Percentiles rank a stretch among this genome's conserved stretches.
Evolutionary conservation across 2,888 invertebrate genomes (phyloP).

Genomic region (Eupithecia exiguata): DNA sequence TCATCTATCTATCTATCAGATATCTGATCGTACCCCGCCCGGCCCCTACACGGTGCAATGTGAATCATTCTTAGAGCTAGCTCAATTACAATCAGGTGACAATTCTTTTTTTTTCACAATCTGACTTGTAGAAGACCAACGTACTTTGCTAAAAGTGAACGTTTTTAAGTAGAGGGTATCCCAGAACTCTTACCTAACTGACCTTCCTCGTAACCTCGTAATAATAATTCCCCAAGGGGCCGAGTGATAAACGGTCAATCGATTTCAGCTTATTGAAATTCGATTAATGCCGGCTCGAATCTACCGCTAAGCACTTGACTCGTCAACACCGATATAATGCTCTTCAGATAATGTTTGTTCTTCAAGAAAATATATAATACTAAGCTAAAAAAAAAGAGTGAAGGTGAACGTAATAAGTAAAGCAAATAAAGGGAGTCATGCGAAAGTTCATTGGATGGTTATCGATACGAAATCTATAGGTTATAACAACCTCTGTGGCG

Average conservation of each 20-base stretch:
- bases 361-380: not conserved
- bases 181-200: not conserved
- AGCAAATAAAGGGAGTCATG: not conserved
- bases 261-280: conserved; percentile 48
- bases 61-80: no score
- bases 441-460: not conserved
- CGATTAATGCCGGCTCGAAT: conserved; percentile 40
- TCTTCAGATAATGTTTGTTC: not conserved
- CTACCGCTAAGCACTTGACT: conserved; percentile 8
- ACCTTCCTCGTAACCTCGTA: conserved; percentile 9
- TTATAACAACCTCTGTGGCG: not conserved
- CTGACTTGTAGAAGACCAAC: no score
- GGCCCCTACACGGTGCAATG: no score
- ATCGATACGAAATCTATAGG: not conserved
- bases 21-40: no score
- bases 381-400: not conserved
- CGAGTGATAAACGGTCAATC: conserved; percentile 45
- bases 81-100: no score
- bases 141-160: not conserved
- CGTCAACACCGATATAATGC: not conserved
- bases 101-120: no score
- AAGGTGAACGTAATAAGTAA: not conserved
- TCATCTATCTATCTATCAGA: no score
- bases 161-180: not conserved
- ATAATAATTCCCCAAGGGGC: conserved; percentile 25